Conservation (phyloP, 2,888 invertebrate genomes). For the Netelia melanura region DNA sequence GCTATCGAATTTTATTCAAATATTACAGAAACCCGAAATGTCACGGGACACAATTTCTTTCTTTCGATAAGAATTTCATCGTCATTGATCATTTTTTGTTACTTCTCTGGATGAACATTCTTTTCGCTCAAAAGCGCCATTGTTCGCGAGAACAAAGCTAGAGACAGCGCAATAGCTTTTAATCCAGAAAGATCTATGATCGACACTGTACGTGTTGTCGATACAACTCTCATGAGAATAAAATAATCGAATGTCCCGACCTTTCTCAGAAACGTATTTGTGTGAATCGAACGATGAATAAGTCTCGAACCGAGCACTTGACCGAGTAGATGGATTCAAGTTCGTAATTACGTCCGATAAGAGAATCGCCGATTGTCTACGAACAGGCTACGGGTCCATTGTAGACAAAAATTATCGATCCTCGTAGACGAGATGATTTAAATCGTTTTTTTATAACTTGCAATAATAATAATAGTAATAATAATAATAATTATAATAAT, state of each 20-base stretch:
- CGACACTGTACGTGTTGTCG: conserved; percentile 29
- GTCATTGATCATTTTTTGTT: neutral
- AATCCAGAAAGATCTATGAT: conserved; percentile 49
- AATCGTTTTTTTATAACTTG: neutral
- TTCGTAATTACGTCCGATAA: conserved; percentile 63
- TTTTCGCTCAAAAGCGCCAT: neutral
- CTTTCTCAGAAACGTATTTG: conserved; percentile 53
- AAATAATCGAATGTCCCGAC: conserved; percentile 50
- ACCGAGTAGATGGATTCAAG: conserved; percentile 62
- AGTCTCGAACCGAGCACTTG: conserved; percentile 65
- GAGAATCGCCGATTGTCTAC: neutral
- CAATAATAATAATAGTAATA: neutral
- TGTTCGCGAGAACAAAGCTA: neutral
- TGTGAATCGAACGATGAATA: conserved; percentile 37
- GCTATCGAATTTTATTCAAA: neutral
- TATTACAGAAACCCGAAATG: neutral
- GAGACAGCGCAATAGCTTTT: neutral
- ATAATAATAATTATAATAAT: neutral
- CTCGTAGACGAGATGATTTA: neutral
- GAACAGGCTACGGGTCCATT: neutral
- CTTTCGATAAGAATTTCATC: too few relatives aligned
- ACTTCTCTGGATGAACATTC: neutral
- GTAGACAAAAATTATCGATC: neutral
- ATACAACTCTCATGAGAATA: conserved; percentile 49
- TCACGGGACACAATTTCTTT: too few relatives aligned